Base-by-base conservation (phyloP, 2,888 invertebrate genomes). In the Seira musarum region DNA sequence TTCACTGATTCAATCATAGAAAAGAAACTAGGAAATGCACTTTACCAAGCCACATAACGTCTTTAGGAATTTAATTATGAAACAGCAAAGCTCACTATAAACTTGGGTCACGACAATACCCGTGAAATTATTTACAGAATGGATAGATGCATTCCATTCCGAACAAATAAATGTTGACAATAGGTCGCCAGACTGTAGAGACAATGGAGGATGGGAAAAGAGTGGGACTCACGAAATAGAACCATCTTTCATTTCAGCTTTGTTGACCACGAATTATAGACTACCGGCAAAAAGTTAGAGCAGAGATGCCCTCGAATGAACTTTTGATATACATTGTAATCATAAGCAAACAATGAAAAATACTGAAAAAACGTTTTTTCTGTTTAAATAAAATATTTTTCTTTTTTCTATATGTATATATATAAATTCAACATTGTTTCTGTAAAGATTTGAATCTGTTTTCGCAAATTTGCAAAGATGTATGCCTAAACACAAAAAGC, bases 231-330 rank as follows among this genome's bases (percentile, higher is more conserved):
- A 40, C 13, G 24, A 25, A 68, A 73, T 68, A 53, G 60, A 74
- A 65, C 60, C 73, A 74, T 80, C 74, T 74, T 74, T 80, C 80
- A 80, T 74, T 80, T 80, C 69, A 80, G 74, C 80, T 80, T 65
- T 65, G 73, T 40, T 80, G 80, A 80, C 80, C 80, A 80, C 74
- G 80, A 46, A 74, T 74, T 80, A 80, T 60, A 73, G 53, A 64
- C 21, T 67, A 49, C 15, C 35, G 15, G 35, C 5, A n/a, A 40
- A 40, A 49, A n/a, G 10, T 25, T 40, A 40, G 6, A 40, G 6
- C 17, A 60, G 53, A 74, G 60, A 80, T 80, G 80, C 80, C 80
- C 80, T 80, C 80, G 22, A 80, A 74, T 80, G 80, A 80, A 80
- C 80, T 69, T 70, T 79, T 68, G 72, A 24, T 79, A 46, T 74